Conservation (phyloP, 2,888 invertebrate species). For the Furcula furcula region DNA sequence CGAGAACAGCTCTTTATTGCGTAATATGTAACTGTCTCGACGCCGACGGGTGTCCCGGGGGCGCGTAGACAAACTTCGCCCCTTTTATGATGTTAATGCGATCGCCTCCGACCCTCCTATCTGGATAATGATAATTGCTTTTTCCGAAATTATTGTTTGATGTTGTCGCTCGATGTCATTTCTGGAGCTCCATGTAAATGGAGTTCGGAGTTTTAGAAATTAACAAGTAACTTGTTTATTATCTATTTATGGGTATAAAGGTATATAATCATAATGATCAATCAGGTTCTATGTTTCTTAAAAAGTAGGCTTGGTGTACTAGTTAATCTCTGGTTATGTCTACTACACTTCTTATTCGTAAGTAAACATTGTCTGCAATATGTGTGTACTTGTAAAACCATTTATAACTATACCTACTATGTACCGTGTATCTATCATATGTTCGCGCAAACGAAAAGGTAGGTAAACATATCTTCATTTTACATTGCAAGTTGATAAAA, state of each 20-base stretch:
- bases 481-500: too few species aligned
- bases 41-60: conserved; percentile 74
- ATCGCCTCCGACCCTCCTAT: conserved; percentile 76
- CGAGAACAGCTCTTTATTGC: conserved; percentile 82
- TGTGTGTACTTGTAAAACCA: too few species aligned
- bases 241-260: conserved; percentile 15
- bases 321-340: too few species aligned
- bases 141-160: conserved; percentile 80
- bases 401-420: too few species aligned
- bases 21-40: conserved; percentile 80
- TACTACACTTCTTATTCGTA: too few species aligned
- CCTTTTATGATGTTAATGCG: conserved; percentile 80
- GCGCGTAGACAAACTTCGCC: conserved; percentile 70
- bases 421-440: too few species aligned
- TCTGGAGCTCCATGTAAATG: conserved; percentile 54
- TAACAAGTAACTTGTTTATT: conserved; percentile 56
- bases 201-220: conserved; percentile 55
- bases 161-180: conserved; percentile 72
- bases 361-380: too few species aligned
- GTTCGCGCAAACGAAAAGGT: too few species aligned
- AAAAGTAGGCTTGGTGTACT: too few species aligned
- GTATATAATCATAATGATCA: too few species aligned
- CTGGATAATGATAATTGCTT: conserved; percentile 80
- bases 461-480: too few species aligned
- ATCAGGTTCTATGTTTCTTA: too few species aligned